These are phyloP conservation scores for Parnassius smintheus DNA, from an alignment of 2,888 invertebrate genomes.

Conservation along the genomic window DNA sequence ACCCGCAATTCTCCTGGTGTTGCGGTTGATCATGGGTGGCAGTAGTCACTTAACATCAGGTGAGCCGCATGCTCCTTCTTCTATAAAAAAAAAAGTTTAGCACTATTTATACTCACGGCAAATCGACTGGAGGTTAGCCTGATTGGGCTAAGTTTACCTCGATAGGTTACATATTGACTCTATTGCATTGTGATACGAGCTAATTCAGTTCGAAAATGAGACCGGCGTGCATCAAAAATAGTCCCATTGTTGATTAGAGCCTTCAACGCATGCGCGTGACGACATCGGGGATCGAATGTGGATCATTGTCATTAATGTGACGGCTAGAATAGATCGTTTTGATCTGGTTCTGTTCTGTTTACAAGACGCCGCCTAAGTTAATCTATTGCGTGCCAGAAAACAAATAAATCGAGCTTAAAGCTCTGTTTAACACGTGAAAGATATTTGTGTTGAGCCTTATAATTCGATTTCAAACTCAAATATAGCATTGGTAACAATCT, in stretches of 20 bases:
- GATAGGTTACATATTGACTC: constrained; percentile 16
- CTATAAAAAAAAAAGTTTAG: constrained; percentile 37
- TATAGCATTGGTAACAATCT: too few species aligned
- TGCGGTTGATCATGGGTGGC: too few species aligned
- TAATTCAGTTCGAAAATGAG: neutral
- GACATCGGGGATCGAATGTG: neutral
- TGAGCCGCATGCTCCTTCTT: too few species aligned
- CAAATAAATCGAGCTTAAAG: too few species aligned
- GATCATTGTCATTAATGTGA: constrained; percentile 1
- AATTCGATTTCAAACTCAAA: too few species aligned
- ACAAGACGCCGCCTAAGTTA: too few species aligned
- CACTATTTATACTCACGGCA: constrained; percentile 58
- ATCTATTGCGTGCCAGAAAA: too few species aligned
- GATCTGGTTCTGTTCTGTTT: constrained; percentile 10
- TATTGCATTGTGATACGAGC: constrained; percentile 21
- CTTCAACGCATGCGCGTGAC: constrained; percentile 9
- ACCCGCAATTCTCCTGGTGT: too few species aligned
- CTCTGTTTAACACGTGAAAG: too few species aligned
- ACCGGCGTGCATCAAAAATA: neutral
- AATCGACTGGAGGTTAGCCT: constrained; percentile 44
- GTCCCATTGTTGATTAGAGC: constrained; percentile 8
- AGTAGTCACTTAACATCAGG: too few species aligned
- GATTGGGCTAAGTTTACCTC: constrained; percentile 31
- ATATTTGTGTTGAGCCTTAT: too few species aligned
- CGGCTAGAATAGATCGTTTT: neutral